Base-by-base conservation (phyloP, 2,797 vertebrate genomes). In the Orestias chungarensis region DNA sequence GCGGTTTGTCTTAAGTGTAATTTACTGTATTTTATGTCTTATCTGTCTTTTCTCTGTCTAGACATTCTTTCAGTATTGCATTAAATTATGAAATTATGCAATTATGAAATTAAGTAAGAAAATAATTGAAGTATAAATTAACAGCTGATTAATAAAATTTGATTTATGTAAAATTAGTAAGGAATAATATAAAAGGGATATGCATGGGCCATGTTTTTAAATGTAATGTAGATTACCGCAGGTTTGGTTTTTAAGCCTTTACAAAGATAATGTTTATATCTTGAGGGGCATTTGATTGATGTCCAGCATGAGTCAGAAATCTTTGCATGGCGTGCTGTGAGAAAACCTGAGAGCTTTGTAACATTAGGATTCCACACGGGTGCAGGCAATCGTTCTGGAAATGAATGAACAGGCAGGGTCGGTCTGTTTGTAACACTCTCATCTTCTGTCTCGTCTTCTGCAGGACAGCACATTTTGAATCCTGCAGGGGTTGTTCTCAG, bases 281-380 rank as follows among this genome's bases (percentile, higher is more conserved):
- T 25, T 81, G 74, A 83, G 81, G 81, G 70, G 66, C 66, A 52
- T 43, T 75, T 86, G 80, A 74, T 90, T 87, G 78, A 80, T 83
- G 82, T 90, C 83, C 85, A 31, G 52, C 61, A 79, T 85, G 73
- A 78, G 74, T 69, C 68, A 62, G 55, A 68, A 71, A 79, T 83
- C 75, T 86, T 83, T 49, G 73, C 67, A 15, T 46, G 77, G 57
- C 55, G 66, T 78, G 79, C 71, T 70, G 72, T 81, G 73, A 33
- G 52, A 33, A 74, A 71, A 76, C 44, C 78, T 80, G 71, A 78
- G 79, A 85, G 73, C 80, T 59, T 71, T 68, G 50, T 54, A 64
- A 46, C 69, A 86, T 92, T 87, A 77, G 46, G 47, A 91, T 88
- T 91, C 89, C 73, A 79, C 75, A 69, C 67, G 75, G 72, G 86